Conservation (phyloP, 2,888 invertebrate genomes). For the Eledona agricola region DNA sequence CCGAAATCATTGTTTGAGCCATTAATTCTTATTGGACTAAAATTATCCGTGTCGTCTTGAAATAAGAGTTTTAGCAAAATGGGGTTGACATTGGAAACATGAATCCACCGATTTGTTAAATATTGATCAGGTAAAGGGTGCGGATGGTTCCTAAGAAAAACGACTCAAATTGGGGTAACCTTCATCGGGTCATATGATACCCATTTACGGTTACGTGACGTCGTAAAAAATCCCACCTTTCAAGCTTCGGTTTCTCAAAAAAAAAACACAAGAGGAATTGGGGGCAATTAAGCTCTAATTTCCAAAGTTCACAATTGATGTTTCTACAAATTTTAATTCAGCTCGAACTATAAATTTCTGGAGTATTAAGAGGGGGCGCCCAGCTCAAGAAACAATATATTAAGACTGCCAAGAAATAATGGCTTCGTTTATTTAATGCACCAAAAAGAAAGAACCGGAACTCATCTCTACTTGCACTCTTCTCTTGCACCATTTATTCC, state of each 20-base stretch:
- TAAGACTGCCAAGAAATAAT: constrained; percentile 27
- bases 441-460: constrained; percentile 22
- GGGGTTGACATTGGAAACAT: constrained; percentile 7
- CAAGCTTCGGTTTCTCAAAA: constrained; percentile 10
- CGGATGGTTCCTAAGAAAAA: constrained; percentile 15
- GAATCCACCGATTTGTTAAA: constrained; percentile 14
- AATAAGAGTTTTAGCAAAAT: constrained; percentile 14
- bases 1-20: constrained; percentile 17
- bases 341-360: constrained; percentile 20
- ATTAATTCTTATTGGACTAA: constrained; percentile 24
- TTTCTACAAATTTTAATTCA: constrained; percentile 22
- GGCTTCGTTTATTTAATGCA: constrained; percentile 29
- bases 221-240: constrained; percentile 19
- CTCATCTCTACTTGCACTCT: constrained; percentile 4
- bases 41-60: constrained; percentile 17
- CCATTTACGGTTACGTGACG: constrained; percentile 16
- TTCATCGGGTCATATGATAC: constrained; percentile 6
- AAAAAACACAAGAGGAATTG: constrained; percentile 1
- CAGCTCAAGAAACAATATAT: constrained; percentile 26
- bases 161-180: not conserved
- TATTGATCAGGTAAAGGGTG: constrained; percentile 18
- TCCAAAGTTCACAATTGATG: constrained; percentile 17
- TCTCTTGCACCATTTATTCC: constrained; percentile 10
- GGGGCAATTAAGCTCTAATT: constrained; percentile 14
- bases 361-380: constrained; percentile 25